phyloP scores from a whole-genome alignment of 2,888 invertebrate genomes.

The Phymatocera aterrima region DNA sequence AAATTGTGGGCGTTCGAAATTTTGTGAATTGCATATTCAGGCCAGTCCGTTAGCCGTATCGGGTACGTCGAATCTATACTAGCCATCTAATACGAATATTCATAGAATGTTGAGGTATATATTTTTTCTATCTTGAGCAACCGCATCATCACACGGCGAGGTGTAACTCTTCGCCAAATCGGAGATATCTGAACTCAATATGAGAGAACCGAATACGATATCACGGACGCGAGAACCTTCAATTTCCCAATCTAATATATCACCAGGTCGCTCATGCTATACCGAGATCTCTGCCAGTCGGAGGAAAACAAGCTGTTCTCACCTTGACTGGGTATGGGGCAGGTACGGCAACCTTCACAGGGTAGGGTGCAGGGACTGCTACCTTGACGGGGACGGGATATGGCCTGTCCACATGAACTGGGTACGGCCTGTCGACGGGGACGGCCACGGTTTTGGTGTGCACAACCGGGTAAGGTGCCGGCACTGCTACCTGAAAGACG shows the following conservation, averaged over 20 bases:
- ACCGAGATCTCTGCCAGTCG: not conserved
- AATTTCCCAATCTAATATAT: not conserved
- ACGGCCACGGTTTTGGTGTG: slow-evolving; percentile 72
- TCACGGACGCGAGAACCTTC: not conserved
- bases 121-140: not conserved
- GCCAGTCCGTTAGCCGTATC: too few species aligned
- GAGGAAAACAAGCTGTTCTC: slow-evolving; percentile 23
- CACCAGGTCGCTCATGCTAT: not conserved
- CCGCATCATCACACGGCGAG: not conserved
- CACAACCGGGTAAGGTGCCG: slow-evolving; percentile 75
- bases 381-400: slow-evolving; percentile 76
- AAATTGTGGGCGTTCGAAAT: too few species aligned
- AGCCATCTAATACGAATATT: not conserved
- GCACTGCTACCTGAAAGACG: slow-evolving; percentile 74
- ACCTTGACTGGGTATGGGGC: slow-evolving; percentile 63
- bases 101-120: not conserved
- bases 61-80: too few species aligned
- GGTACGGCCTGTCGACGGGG: slow-evolving; percentile 76
- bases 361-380: slow-evolving; percentile 77
- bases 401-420: slow-evolving; percentile 76
- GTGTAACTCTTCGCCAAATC: not conserved
- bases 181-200: not conserved
- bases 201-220: not conserved
- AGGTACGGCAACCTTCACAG: slow-evolving; percentile 69
- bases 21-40: too few species aligned